A percentile compares a stretch with the other conserved stretches of the same genome.
Conservation (phyloP, 2,888 invertebrate genomes). For the Hyposoter didymator region DNA sequence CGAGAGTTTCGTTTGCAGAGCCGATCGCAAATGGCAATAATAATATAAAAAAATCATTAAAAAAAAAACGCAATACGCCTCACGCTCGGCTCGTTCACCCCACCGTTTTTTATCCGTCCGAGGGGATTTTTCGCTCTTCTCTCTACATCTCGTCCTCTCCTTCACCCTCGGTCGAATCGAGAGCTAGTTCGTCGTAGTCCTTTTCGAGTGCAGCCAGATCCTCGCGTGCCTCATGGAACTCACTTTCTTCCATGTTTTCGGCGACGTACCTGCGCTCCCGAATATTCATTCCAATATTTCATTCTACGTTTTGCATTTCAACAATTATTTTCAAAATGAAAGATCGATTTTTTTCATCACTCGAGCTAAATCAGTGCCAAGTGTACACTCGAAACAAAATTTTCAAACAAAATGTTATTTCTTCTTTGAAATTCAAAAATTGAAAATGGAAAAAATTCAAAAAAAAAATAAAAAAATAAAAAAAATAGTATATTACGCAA, state of each 20-base stretch:
- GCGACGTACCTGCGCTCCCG: slow-evolving; percentile 72
- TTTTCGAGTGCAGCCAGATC: slow-evolving; percentile 91
- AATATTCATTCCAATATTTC: background rate
- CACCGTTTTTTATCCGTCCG: slow-evolving; percentile 29
- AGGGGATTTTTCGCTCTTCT: background rate
- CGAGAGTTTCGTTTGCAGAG: slow-evolving; percentile 21
- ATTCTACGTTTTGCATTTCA: background rate
- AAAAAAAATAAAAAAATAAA: background rate
- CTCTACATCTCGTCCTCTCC: slow-evolving; percentile 88
- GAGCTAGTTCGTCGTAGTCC: slow-evolving; percentile 95
- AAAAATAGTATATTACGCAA: background rate
- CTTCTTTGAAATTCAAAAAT: too few relatives aligned
- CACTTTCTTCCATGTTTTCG: slow-evolving; percentile 78
- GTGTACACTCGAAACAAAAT: background rate
- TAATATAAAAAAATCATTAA: background rate
- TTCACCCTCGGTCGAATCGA: slow-evolving; percentile 93
- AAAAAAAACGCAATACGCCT: background rate
- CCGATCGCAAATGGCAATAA: slow-evolving; percentile 1
- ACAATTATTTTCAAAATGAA: background rate
- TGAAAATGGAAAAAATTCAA: too few relatives aligned
- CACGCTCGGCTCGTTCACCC: slow-evolving; percentile 58
- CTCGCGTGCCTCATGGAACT: slow-evolving; percentile 83
- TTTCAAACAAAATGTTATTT: background rate
- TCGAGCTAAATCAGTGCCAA: too few relatives aligned
- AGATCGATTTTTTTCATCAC: too few relatives aligned